Evolutionary conservation across 2,797 vertebrate genomes (phyloP), one percentile per base, ranked within the genome.

Genomic region (Natrix natrix): DNA sequence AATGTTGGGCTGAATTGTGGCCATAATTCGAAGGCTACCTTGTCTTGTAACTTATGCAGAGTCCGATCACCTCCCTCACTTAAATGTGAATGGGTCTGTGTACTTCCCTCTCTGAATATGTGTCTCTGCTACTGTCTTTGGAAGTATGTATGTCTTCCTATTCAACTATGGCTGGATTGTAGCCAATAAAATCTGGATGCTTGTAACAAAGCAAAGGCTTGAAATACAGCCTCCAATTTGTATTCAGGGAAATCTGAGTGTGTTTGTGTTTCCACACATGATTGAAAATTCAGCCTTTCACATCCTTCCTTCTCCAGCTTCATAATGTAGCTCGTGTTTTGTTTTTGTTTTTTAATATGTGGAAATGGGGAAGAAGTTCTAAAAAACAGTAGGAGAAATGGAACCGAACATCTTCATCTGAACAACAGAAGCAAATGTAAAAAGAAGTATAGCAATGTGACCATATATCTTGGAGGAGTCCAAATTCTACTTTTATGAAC

Each of bases 141-240:
- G 43, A 63, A 83, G 57, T 7, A 4, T 92, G n/a, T 24, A 37
- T 89, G 57, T 60, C 57, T 8, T 60, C 54, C 28, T 28, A 48
- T 87, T 20, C 61, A 52, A 48, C 52, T 87, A 11, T 32, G 78
- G 57, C 48, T 88, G 63, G 90, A 93, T 28, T 91, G 32, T 14
- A 59, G 37, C 90, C 87, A 91, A 5, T 26, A 55, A 48, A 54
- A 63, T 88, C 32, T 88, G 16, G 56, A 63, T 26, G 56, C 26
- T 63, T 86, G 61, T 28, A 8, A 86, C 37, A 87, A 61, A 91
- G 69, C 89, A 78, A 92, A 59, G 89, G 48, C 55, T 92, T 86
- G 0, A 7, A 86, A 86, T 88, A 61, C 24, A 24, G 66, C 91
- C 26, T 57, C 94, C 14, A 60, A 66, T 22, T 48, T 91, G 24